A percentile compares a stretch with the other conserved stretches of the same genome.
Evolutionary conservation across 2,113 vertebrate species (phyloP).

Genomic region (Lagenorhynchus albirostris): DNA sequence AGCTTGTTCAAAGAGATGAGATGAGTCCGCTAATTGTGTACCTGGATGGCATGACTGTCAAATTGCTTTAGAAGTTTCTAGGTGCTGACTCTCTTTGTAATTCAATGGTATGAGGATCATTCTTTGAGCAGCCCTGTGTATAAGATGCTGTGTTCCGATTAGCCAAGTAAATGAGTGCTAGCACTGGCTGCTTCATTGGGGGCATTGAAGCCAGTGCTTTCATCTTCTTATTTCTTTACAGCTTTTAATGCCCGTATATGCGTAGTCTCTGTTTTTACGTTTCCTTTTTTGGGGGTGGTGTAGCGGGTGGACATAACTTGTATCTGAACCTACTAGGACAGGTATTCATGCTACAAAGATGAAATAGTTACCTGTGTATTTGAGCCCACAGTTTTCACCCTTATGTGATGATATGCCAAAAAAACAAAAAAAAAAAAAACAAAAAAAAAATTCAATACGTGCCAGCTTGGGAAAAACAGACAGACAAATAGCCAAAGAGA

Average conservation of each 20-base stretch:
- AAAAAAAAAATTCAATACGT: not conserved
- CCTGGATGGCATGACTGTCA: not conserved
- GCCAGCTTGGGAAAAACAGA: not conserved
- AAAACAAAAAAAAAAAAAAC: too few species aligned
- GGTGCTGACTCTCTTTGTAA: not conserved
- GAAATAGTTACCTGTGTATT: not conserved
- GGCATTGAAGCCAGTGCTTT: not conserved
- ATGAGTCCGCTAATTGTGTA: not conserved
- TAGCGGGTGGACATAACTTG: not conserved
- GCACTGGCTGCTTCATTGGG: not conserved
- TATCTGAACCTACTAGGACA: not conserved
- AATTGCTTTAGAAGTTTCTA: not conserved
- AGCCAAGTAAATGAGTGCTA: not conserved
- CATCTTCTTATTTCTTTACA: not conserved
- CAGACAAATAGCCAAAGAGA: not conserved
- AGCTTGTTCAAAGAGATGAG: not conserved
- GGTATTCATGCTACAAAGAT: not conserved
- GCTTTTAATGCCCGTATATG: not conserved
- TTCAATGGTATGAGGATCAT: not conserved
- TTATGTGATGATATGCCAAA: not conserved
- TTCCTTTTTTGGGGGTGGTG: not conserved
- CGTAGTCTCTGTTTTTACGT: not conserved
- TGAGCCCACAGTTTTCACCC: not conserved
- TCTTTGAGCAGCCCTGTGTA: not conserved
- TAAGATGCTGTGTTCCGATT: not conserved